phyloP scores from a whole-genome alignment of 2,888 invertebrate genomes.

The Cyaniris semiargus region DNA sequence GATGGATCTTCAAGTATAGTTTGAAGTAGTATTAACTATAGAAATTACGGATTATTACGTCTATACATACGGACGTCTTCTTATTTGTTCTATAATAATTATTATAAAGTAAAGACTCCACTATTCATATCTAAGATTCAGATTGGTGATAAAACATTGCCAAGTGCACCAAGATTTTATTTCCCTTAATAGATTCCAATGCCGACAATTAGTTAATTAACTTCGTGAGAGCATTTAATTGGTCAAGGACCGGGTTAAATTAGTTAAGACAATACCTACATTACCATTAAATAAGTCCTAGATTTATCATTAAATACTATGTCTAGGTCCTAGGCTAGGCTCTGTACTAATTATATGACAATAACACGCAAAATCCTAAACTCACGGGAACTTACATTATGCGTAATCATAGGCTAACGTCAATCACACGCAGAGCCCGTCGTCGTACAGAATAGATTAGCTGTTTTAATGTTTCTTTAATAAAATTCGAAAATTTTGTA shows the following conservation, averaged over 20 bases:
- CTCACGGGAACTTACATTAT: neutral
- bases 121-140: neutral
- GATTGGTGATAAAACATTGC: neutral
- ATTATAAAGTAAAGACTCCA: too few species aligned
- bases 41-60: too few species aligned
- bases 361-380: neutral
- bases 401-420: neutral
- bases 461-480: neutral
- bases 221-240: neutral
- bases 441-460: neutral
- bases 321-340: neutral
- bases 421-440: neutral
- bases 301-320: neutral
- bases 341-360: neutral
- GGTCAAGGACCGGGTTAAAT: conserved; percentile 18
- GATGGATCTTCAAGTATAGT: too few species aligned
- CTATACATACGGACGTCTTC: too few species aligned
- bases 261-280: conserved; percentile 17
- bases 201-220: neutral
- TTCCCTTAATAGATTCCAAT: neutral
- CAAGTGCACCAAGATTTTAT: conserved; percentile 17
- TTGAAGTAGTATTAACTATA: too few species aligned
- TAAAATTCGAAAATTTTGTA: too few species aligned
- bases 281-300: conserved; percentile 13
- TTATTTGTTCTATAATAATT: too few species aligned